Conservation (phyloP, 2,113 vertebrate genomes). For the Naja naja region DNA sequence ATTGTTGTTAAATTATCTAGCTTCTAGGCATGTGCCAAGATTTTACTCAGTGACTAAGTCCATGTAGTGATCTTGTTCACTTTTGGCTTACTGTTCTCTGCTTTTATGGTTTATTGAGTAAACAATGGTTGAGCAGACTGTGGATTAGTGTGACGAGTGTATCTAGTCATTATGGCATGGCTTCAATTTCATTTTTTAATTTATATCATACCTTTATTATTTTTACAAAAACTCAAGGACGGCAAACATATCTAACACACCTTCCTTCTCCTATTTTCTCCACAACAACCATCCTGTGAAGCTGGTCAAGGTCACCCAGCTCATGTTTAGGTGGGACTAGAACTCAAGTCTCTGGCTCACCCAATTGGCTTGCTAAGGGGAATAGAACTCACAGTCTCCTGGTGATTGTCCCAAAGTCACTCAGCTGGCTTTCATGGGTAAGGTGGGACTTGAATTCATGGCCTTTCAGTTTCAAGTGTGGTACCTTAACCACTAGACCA, state of each 20-base stretch:
- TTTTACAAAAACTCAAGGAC: background rate
- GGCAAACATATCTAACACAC: background rate
- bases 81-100: background rate
- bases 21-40: slow-evolving; percentile 56
- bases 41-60: background rate
- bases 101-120: background rate
- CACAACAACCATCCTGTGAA: background rate
- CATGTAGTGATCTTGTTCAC: background rate
- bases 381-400: background rate
- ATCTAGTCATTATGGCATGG: background rate
- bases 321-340: background rate
- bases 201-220: background rate
- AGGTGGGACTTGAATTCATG: background rate
- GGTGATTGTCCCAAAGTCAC: background rate
- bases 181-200: background rate
- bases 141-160: background rate
- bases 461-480: background rate
- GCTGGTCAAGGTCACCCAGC: background rate
- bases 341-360: background rate
- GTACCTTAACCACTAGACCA: background rate
- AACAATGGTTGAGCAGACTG: background rate
- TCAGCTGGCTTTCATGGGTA: background rate
- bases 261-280: background rate
- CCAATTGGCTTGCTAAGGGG: background rate
- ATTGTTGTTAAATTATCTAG: slow-evolving; percentile 44